Evolutionary conservation across 2,797 vertebrate genomes (phyloP).

Genomic region (Aldrovandia affinis): DNA sequence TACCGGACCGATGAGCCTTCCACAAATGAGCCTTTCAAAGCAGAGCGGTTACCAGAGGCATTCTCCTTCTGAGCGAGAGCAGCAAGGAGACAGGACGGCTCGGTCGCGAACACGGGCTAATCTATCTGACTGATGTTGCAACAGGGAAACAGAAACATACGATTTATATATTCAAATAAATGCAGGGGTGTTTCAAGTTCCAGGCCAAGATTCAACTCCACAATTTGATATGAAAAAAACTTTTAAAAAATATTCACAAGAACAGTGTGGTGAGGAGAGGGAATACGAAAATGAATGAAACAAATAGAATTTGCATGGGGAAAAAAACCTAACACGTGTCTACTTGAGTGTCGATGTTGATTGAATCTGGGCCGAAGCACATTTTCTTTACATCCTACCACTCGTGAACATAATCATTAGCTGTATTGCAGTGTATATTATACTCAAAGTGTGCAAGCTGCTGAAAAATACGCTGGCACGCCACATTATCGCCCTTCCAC

Average conservation of each 20-base stretch:
- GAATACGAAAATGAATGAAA: too few species aligned
- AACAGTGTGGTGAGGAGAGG: too few species aligned
- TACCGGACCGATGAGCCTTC: constrained; percentile 42
- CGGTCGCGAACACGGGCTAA: not conserved
- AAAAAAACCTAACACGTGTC: too few species aligned
- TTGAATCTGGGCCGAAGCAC: not conserved
- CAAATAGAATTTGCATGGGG: not conserved
- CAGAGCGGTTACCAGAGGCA: constrained; percentile 46
- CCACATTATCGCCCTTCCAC: not conserved
- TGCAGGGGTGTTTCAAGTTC: not conserved
- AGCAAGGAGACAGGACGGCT: constrained; percentile 43
- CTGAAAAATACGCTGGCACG: not conserved
- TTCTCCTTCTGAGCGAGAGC: constrained; percentile 57
- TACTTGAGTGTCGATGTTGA: too few species aligned
- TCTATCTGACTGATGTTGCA: not conserved
- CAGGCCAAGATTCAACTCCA: not conserved
- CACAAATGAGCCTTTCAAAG: constrained; percentile 50
- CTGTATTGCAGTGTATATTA: not conserved
- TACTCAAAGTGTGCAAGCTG: not conserved
- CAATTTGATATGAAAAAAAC: too few species aligned
- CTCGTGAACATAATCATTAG: not conserved
- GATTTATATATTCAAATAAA: not conserved
- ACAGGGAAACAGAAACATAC: not conserved
- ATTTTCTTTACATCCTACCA: too few species aligned
- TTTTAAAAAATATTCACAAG: too few species aligned